Base-by-base conservation (phyloP, 2,888 invertebrate genomes). In the Mimachlamys varia region DNA sequence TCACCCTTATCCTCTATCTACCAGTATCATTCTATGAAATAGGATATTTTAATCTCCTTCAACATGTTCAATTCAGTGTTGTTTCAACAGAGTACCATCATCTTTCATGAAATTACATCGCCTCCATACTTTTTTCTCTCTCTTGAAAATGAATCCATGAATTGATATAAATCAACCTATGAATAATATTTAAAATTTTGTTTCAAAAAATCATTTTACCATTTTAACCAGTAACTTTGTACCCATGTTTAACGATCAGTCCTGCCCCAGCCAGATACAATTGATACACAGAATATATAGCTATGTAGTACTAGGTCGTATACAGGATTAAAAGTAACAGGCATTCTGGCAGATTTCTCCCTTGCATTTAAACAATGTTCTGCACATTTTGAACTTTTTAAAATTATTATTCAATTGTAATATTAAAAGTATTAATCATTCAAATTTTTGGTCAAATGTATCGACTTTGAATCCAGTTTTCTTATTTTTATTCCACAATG, bases 1-100 rank as follows among this genome's bases (percentile, higher is more conserved):
- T 33, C 76, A 33, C 76, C 76, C 76, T 76, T 76, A 76, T 76
- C 33, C 76, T 76, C 33, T 33, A 76, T 76, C 27, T 76, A 76
- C 76, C 76, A 76, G 76, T 33, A 76, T 76, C 12, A 27, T 76
- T 76, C 27, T 27, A 76, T 27, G 76, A 76, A 76, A 76, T 76
- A 27, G 76, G 76, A 76, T 76, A 76, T 76, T 27, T 76, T 76
- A 33, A 76, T 76, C 27, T 76, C 19, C 22, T n/a, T 58, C n/a
- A 19, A 76, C 76, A 33, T 12, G 76, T 76, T 76, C 27, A 76
- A 76, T 76, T 76, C 76, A 76, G 76, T 33, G 12, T 27, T 27
- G 22, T 76, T 76, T 76, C 0, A 27, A 33, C 27, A 27, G 19
- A 76, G 33, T 15, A 76, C 76, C 76, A 76, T 22, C 76, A 76